Base-by-base conservation (phyloP, 1,140 invertebrate genomes). In the Hypothenemus hampei region DNA sequence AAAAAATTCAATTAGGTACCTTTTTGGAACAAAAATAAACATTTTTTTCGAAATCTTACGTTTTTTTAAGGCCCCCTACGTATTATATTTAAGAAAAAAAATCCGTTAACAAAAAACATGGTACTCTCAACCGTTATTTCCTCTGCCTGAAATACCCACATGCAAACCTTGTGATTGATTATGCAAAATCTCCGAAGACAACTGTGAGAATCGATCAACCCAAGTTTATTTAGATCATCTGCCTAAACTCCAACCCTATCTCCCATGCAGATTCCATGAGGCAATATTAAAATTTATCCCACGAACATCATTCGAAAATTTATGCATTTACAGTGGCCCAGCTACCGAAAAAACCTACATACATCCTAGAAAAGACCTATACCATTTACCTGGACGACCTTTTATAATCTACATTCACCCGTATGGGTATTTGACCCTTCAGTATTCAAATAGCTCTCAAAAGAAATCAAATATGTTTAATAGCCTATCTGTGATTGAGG, bases 381-480 rank as follows among this genome's bases (percentile, higher is more conserved):
- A 51, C 4, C 7, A 47, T 31, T 23, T 48, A 57, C 16, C 24
- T 60, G 67, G 31, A 18, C 57, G 35, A 53, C 54, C 57, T 29
- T 46, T 58, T 10, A 63, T 69, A 60, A 69, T 69, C 64, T 69
- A 67, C 67, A 69, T 69, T 66, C 66, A 65, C 64, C 49, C 57
- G 54, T 65, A 64, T 49, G 59, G 55, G 64, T 59, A 48, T 63
- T 62, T 61, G 60, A 65, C 65, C 65, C 65, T 63, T 66, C 57
- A 51, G 62, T 67, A 67, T 67, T 69, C 65, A 67, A 69, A 69
- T 66, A 61, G 45, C 16, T 39, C 51, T 44, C 49, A 44, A 52
- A 66, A 67, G 65, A 58, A 66, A 69, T 69, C 68, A 65, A 69
- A 70, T 66, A 64, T 65, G 61, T 58, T 68, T 69, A 70, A 70